Evolutionary conservation across 2,888 invertebrate species (phyloP).

Genomic region (Andrena bicolor): DNA sequence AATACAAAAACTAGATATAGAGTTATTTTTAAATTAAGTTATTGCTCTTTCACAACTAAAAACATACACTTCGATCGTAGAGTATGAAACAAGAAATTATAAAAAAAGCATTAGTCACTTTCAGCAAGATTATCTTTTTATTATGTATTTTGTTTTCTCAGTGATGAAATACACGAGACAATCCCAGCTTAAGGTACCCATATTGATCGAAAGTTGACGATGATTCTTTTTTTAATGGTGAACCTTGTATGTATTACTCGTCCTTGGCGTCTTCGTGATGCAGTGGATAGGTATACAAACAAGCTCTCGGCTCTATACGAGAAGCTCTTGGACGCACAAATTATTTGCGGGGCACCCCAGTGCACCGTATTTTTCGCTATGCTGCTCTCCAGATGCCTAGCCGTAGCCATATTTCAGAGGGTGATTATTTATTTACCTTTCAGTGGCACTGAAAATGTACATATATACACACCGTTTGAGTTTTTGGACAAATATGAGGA

Average conservation of each 20-base stretch:
- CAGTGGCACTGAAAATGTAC: constrained; percentile 9
- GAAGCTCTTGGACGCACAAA: constrained; percentile 54
- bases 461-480: neutral
- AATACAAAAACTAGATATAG: too few relatives aligned
- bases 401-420: neutral
- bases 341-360: constrained; percentile 57
- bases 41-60: too few relatives aligned
- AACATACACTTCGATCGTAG: too few relatives aligned
- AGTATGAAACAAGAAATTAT: too few relatives aligned
- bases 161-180: neutral
- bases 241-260: constrained; percentile 27
- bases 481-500: neutral
- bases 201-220: constrained; percentile 24
- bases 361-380: constrained; percentile 27
- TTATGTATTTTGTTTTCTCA: neutral
- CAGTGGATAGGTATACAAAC: constrained; percentile 41
- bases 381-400: neutral
- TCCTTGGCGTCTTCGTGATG: constrained; percentile 18
- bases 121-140: too few relatives aligned
- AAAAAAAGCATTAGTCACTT: too few relatives aligned
- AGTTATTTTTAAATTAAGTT: too few relatives aligned
- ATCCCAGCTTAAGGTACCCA: constrained; percentile 14
- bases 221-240: constrained; percentile 46
- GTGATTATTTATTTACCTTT: constrained; percentile 50
- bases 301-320: constrained; percentile 42